Evolutionary conservation across 1,140 invertebrate species (phyloP).

Genomic region (Zophobas morio): DNA sequence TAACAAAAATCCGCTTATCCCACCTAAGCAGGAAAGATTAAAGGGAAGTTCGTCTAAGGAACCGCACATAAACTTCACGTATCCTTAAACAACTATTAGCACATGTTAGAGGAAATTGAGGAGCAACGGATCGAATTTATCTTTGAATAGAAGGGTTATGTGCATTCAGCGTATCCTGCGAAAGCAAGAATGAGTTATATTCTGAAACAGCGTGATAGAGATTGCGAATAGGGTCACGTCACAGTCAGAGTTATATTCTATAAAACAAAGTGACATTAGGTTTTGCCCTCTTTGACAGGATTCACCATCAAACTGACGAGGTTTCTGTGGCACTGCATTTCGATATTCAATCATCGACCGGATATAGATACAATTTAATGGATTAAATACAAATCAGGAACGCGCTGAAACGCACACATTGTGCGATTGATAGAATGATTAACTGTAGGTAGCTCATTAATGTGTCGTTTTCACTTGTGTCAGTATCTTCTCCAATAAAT

Average conservation of each 20-base stretch:
- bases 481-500: too few relatives aligned
- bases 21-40: slow-evolving; percentile 18
- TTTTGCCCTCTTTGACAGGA: slow-evolving; percentile 10
- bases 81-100: slow-evolving; percentile 30
- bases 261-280: slow-evolving; percentile 15
- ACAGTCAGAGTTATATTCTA: slow-evolving; percentile 8
- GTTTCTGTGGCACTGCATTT: slow-evolving; percentile 9
- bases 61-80: slow-evolving; percentile 1
- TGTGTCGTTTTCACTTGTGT: too few relatives aligned
- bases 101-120: slow-evolving; percentile 26
- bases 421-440: neutral
- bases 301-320: neutral
- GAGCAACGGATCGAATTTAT: slow-evolving; percentile 30
- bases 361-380: slow-evolving; percentile 2
- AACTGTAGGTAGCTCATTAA: neutral
- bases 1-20: slow-evolving; percentile 28
- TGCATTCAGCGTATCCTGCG: slow-evolving; percentile 9
- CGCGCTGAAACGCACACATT: neutral
- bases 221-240: slow-evolving; percentile 20
- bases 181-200: slow-evolving; percentile 22
- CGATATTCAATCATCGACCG: slow-evolving; percentile 15
- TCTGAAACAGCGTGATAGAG: neutral
- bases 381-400: slow-evolving; percentile 7
- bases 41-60: slow-evolving; percentile 13
- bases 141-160: slow-evolving; percentile 18